Evolutionary conservation across 2,888 invertebrate species (phyloP), one percentile per base, ranked within the genome.

Genomic region (Perizoma flavofasciatum): DNA sequence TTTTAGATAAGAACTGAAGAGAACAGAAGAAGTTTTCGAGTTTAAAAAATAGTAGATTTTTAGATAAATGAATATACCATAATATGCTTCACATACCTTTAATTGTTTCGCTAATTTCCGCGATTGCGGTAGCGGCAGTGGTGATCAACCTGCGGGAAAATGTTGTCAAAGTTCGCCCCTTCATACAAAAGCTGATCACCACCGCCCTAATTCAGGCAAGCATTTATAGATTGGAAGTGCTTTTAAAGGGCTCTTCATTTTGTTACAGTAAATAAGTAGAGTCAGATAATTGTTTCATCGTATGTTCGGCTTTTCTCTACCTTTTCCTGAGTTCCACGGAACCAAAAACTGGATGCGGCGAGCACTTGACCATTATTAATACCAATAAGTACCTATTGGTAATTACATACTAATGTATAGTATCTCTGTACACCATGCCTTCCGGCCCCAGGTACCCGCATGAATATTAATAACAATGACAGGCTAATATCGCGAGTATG

Each of bases 391-490:
- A 53, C 56, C 44, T 45, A 47, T 43, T 33, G 43, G 22, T 48
- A 48, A 40, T 48, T 49, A 53, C 5, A 9, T 46, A 46, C 46
- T 7, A 5, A 22, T 5, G 10, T 9, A 5, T 35, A n/a, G 34
- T 10, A 41, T 5, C 0, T 6, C 37, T 6, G 6, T 39, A 44
- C 8, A 49, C 52, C 46, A 51, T 58, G 51, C 59, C 61, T 63
- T 65, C 65, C 64, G 66, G 63, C 56, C 56, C 59, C 72, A 73
- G 56, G 62, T 65, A 69, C 82, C 84, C 84, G 84, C 80, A 85
- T 74, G 69, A 69, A 75, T 81, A 80, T 79, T 75, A 81, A 76
- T 80, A 80, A 74, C 69, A 70, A 78, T 73, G 73, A 75, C 73
- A 74, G 67, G 70, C 71, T 73, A 73, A 77, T 77, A 77, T 73